phyloP scores from a whole-genome alignment of 2,888 invertebrate species.

The Phytoseiulus persimilis region DNA sequence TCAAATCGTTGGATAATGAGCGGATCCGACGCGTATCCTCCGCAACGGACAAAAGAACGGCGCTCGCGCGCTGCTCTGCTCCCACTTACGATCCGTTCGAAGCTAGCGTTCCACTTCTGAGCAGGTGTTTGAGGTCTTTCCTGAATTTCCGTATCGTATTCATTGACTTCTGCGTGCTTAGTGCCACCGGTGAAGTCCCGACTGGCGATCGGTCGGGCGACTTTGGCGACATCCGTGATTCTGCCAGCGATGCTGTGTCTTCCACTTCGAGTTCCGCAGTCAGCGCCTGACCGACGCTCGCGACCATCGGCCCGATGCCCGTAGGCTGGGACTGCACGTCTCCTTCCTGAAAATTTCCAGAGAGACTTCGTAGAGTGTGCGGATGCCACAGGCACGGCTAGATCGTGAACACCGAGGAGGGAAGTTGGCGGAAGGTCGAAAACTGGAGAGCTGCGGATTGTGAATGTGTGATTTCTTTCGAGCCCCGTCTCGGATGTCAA shows the following conservation, averaged over 20 bases:
- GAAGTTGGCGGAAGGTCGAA: too few species aligned
- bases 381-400: background rate
- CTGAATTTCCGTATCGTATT: constrained; percentile 28
- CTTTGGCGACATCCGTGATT: background rate
- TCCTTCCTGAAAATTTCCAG: background rate
- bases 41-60: background rate
- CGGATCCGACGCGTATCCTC: background rate
- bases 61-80: background rate
- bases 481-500: too few species aligned
- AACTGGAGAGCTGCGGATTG: too few species aligned
- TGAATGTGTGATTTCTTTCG: too few species aligned
- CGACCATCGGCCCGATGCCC: background rate
- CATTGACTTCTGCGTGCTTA: constrained; percentile 7
- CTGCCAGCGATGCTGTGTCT: background rate
- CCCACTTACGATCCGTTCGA: constrained; percentile 31
- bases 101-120: constrained; percentile 34
- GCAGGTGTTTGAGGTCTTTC: constrained; percentile 32
- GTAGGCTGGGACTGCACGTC: background rate
- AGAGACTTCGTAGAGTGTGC: background rate
- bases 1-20: background rate
- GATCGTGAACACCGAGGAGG: too few species aligned
- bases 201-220: background rate
- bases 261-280: background rate
- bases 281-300: background rate
- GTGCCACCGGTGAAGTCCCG: background rate